phyloP scores from a whole-genome alignment of 92 coral and sea anemone genomes.

The Meandrina meandrites region DNA sequence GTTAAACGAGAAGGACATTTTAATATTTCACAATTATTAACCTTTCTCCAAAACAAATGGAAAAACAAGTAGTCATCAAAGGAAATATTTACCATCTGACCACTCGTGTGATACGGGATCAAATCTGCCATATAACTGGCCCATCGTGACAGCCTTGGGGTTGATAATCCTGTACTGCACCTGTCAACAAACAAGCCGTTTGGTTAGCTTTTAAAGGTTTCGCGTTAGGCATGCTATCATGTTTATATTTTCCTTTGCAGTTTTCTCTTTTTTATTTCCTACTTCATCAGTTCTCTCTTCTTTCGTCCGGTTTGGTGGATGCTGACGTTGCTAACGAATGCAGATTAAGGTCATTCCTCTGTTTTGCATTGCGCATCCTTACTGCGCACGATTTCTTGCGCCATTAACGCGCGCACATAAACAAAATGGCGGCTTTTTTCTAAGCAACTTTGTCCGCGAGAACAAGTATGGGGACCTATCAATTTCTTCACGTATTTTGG shows the following conservation, averaged over 20 bases:
- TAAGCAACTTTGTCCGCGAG: too few species aligned
- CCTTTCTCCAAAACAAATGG: background rate
- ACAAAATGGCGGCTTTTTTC: too few species aligned
- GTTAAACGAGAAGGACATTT: background rate
- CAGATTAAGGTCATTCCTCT: too few species aligned
- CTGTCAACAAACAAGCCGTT: constrained; percentile 38
- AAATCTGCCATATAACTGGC: constrained; percentile 93
- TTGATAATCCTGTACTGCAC: constrained; percentile 83
- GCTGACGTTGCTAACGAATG: too few species aligned
- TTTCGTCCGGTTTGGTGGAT: background rate
- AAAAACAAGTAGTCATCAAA: background rate
- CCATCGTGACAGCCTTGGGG: constrained; percentile 98
- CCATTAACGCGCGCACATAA: too few species aligned
- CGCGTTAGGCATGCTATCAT: too few species aligned
- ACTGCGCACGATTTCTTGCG: too few species aligned
- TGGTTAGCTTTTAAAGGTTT: too few species aligned
- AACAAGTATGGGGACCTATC: too few species aligned
- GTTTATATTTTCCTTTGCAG: background rate
- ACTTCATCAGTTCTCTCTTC: background rate
- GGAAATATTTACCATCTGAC: constrained; percentile 84
- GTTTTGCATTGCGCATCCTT: too few species aligned
- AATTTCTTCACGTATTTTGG: too few species aligned
- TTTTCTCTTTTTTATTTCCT: too few species aligned
- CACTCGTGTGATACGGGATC: constrained; percentile 99
- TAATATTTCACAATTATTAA: background rate